Percentiles rank a stretch among this genome's conserved stretches.
These are phyloP conservation scores for Philotrypesis tridentata DNA, from an alignment of 1,140 invertebrate species.

Conservation along the genomic window DNA sequence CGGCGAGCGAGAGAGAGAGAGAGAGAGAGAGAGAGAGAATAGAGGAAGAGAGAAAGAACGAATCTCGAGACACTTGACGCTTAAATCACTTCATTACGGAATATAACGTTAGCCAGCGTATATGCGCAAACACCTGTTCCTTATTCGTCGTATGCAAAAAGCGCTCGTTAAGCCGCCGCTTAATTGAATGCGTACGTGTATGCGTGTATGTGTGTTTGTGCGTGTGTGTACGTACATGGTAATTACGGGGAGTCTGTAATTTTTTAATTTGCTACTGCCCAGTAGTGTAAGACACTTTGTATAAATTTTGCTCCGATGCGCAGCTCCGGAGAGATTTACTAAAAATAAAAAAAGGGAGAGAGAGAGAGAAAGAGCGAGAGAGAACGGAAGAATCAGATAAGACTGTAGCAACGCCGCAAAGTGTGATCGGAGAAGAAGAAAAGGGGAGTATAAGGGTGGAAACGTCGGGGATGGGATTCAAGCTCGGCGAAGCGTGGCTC, in stretches of 20 bases:
- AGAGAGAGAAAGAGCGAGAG: constrained; percentile 34
- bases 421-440: constrained; percentile 68
- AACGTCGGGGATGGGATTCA: constrained; percentile 51
- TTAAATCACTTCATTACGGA: constrained; percentile 44
- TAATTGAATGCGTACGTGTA: not conserved
- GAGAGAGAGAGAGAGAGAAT: not conserved
- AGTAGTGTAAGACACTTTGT: no score
- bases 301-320: no score
- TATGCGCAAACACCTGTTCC: no score
- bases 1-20: no score
- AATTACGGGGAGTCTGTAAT: not conserved
- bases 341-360: not conserved
- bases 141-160: not conserved
- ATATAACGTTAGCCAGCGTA: not conserved
- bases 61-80: constrained; percentile 33
- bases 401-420: constrained; percentile 60
- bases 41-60: not conserved
- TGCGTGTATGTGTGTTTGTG: no score
- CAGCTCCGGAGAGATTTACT: no score
- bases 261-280: not conserved
- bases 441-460: constrained; percentile 54
- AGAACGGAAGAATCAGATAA: constrained; percentile 60
- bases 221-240: no score
- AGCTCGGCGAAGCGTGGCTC: constrained; percentile 71
- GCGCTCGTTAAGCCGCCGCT: not conserved